Conservation (phyloP, 2,888 invertebrate species). For the Enchytraeus crypticus region DNA sequence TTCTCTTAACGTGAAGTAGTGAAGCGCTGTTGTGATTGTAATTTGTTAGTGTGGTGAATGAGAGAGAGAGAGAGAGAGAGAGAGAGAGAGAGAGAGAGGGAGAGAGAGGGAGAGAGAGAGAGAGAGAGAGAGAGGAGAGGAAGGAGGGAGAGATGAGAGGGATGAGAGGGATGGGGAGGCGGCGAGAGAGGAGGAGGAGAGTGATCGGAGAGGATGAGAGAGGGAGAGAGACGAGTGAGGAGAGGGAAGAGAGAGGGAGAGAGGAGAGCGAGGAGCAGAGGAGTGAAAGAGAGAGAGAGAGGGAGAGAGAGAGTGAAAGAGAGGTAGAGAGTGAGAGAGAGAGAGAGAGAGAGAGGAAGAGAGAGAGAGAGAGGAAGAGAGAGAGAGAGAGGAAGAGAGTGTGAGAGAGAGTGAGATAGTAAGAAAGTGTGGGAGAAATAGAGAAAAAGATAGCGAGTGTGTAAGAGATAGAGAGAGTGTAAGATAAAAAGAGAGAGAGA, state of each 20-base stretch:
- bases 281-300: too few relatives aligned
- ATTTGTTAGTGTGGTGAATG: not conserved
- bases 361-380: not conserved
- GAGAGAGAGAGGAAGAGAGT: too few relatives aligned
- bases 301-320: too few relatives aligned
- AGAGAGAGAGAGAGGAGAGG: not conserved
- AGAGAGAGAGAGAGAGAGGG: not conserved
- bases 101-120: not conserved
- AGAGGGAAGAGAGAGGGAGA: constrained; percentile 1
- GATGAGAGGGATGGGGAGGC: not conserved
- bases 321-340: too few relatives aligned
- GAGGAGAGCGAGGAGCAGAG: constrained; percentile 1
- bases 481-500: too few relatives aligned
- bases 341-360: not conserved
- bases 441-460: too few relatives aligned
- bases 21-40: not conserved
- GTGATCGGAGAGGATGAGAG: not conserved
- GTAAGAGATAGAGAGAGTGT: too few relatives aligned
- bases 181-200: not conserved
- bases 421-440: too few relatives aligned
- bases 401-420: too few relatives aligned
- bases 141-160: not conserved
- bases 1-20: not conserved
- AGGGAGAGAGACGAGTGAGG: not conserved
- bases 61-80: not conserved